Evolutionary conservation across 2,888 invertebrate species (phyloP).

Genomic region (Lucinisca nassula): DNA sequence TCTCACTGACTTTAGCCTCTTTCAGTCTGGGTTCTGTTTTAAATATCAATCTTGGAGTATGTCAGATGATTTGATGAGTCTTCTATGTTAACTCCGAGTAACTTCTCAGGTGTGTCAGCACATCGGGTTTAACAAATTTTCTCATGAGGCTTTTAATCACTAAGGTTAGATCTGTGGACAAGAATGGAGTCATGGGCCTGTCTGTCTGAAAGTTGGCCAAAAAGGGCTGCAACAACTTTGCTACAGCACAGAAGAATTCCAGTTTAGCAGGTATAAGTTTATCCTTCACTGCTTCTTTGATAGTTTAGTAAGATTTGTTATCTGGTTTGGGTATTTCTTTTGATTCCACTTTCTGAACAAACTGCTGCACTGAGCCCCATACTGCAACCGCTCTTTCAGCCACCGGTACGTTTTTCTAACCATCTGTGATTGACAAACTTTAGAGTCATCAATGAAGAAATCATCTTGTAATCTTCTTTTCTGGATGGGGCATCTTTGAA

Average conservation of each 20-base stretch:
- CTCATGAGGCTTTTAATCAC: slow-evolving; percentile 18
- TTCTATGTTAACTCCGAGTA: slow-evolving; percentile 20
- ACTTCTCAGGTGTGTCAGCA: slow-evolving; percentile 2
- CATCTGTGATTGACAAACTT: slow-evolving; percentile 63
- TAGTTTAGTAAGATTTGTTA: neutral
- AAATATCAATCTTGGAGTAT: slow-evolving; percentile 48
- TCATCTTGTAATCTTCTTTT: slow-evolving; percentile 72
- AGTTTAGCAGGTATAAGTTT: neutral
- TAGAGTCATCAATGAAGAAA: slow-evolving; percentile 68
- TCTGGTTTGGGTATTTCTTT: slow-evolving; percentile 4
- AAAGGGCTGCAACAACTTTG: slow-evolving; percentile 1
- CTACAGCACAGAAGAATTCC: slow-evolving; percentile 21
- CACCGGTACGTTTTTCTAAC: slow-evolving; percentile 61
- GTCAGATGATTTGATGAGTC: slow-evolving; percentile 18
- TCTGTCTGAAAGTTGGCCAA: slow-evolving; percentile 14
- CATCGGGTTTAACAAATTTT: slow-evolving; percentile 29
- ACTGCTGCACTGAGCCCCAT: slow-evolving; percentile 41
- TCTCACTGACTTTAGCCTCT: slow-evolving; percentile 39
- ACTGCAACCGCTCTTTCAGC: slow-evolving; percentile 42
- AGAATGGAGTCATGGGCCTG: slow-evolving; percentile 1
- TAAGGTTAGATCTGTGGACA: neutral
- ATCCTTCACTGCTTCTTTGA: slow-evolving; percentile 21
- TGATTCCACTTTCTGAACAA: slow-evolving; percentile 35
- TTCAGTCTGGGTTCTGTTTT: slow-evolving; percentile 36
- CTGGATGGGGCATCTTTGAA: slow-evolving; percentile 81